Evolutionary conservation across 2,797 vertebrate genomes (phyloP), one percentile per base, ranked within the genome.

Genomic region (Triplophysa bombifrons): DNA sequence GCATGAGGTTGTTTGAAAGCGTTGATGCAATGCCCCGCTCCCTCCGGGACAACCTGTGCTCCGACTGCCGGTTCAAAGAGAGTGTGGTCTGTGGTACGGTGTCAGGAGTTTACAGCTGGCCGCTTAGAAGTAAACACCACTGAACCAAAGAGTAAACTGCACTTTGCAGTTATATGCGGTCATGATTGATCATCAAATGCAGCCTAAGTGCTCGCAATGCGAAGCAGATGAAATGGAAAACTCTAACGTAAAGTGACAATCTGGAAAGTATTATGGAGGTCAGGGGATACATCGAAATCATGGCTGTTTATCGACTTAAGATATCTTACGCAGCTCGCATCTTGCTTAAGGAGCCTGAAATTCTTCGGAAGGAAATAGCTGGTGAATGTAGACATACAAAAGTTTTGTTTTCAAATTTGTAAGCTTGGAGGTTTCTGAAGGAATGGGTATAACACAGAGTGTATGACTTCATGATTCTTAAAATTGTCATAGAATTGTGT

Each of bases 151-250:
- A 51, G 65, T 66, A 58, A 78, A 82, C 75, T 68, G 76, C 73
- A 82, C 80, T 63, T 55, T 72, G 68, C 53, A 10, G 55, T 66
- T 70, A 74, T 67, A 81, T 68, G 76, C 58, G 77, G 53, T 25
- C 12, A 44, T 80, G 68, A 84, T 81, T 83, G 82, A 82, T 82
- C 74, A 74, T 74, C 67, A 75, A 85, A 81, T 64, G 68, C 63
- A 85, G 68, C n/a, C 55, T 64, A 86, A 82, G 74, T 61, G 51
- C 72, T 72, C 20, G 66, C 51, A 65, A 80, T 74, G 55, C 17
- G 58, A 67, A 41, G 71, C 66, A 80, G 78, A 82, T 77, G 71
- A 82, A 81, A 81, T 73, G 50, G 51, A 82, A 79, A 76, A 53
- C 72, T 64, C 61, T 74, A 72, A 75, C 69, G 51, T 74, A 71